These are phyloP conservation scores for Lonchura striata DNA, from an alignment of 2,113 vertebrate genomes.

Conservation along the genomic window DNA sequence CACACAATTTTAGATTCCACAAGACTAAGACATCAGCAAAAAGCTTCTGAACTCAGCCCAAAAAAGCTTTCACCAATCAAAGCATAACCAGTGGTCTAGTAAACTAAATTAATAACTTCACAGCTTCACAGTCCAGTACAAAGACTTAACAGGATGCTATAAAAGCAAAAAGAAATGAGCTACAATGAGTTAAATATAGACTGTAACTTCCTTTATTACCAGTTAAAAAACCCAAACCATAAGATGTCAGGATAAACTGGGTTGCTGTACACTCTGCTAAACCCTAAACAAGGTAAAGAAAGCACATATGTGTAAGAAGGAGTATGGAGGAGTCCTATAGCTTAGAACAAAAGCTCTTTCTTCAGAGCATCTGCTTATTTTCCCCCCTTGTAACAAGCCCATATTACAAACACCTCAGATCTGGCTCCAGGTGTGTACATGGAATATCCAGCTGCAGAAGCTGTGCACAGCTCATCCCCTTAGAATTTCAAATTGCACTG, in stretches of 20 bases:
- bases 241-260: background rate
- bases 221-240: background rate
- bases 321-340: background rate
- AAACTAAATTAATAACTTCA: background rate
- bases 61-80: background rate
- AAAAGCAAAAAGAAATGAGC: background rate
- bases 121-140: background rate
- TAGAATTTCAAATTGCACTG: background rate
- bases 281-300: background rate
- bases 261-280: background rate
- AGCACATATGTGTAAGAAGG: background rate
- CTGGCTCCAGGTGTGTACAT: rapidly evolving
- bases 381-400: background rate
- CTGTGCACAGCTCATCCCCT: background rate
- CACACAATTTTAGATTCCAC: background rate
- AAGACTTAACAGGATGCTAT: background rate
- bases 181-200: background rate
- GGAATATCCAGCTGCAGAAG: background rate
- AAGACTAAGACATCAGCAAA: background rate
- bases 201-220: background rate
- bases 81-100: background rate
- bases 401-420: background rate
- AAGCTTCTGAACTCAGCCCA: background rate
- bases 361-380: background rate
- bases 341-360: background rate